Evolutionary conservation across 2,113 vertebrate genomes (phyloP), one percentile per base, ranked within the genome.

Genomic region (Tyto alba): DNA sequence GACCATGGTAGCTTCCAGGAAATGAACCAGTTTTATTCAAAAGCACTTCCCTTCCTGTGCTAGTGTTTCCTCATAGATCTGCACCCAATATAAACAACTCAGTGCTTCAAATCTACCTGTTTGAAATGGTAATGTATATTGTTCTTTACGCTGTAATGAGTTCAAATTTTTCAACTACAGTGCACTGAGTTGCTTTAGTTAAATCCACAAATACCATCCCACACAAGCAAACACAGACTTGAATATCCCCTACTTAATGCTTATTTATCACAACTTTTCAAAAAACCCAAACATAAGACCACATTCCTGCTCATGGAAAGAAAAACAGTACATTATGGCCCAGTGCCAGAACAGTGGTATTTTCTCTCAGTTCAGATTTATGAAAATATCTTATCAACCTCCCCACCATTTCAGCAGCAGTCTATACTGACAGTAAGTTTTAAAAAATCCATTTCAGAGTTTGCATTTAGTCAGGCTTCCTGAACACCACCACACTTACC

Each of bases 401-500:
- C 43, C 34, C 20, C 30, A 64, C 8, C 4, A 5, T 27, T 59
- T 55, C 53, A 78, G 41, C 22, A 32, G 43, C n/a, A 67, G 19
- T 7, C 62, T 53, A 26, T 20, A 25, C 38, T 14, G 30, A 41
- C 13, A 56, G 14, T 5, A 85, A 55, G 12, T 19, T 10, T 50
- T 2, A 6, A 73, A 73, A 75, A 82, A 41, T 5, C 7, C 21
- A 29, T 8, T 16, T 34, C 13, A 4, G 64, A 48, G 36, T 9
- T 6, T 27, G 20, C 45, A 26, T 30, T 34, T 10, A 14, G 25
- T 27, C 36, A 38, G 36, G 41, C 15, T 55, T 41, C 64, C 21
- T 4, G 23, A 85, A 13, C 26, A 47, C 11, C 36, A 25, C 7
- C 38, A 23, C 43, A 76, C 96, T 97, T 85, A 99, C 99, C 99